Evolutionary conservation across 2,888 invertebrate species (phyloP), one percentile per base, ranked within the genome.

Genomic region (Troides oblongomaculatus): DNA sequence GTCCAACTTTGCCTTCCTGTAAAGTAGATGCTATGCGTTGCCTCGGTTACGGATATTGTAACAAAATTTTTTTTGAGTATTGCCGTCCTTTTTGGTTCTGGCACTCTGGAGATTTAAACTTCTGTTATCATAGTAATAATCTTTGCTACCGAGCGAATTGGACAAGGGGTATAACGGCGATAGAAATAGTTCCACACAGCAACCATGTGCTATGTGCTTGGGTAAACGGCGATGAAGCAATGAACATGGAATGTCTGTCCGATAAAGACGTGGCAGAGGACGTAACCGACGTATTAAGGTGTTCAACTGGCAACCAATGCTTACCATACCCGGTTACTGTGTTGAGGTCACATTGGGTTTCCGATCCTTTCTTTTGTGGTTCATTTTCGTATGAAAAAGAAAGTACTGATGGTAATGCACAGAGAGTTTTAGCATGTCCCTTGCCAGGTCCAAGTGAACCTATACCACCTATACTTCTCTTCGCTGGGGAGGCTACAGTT

Each of bases 401-500:
- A 7, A 76, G 76, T 69, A 77, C 82, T 14, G 80, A 86, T 30
- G 91, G 90, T 2, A 68, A 78, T 2, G 81, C 81, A n/a, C 91
- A 90, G 69, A 79, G 84, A 68, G 93, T 94, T 1, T 79, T 96
- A 65, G 94, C 94, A 0, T 93, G 93, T 75, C 96, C 96, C 0
- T 81, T 96, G 56, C 95, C 95, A 18, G 93, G 93, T 0, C 94
- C 94, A 53, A 93, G 93, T 72, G 88, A 88, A 57, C 93, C 95
- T 0, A 86, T 94, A n/a, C 94, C 95, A 0, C 96, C 96, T 0
- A 94, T 95, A 62, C 84, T 97, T 57, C 83, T 97, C 62, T 97
- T 97, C 80, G 97, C 97, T 21, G 97, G 97, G 0, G 97, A 97
- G 84, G 97, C 97, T 0, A 97, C 97, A 0, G 95, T 95, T 50